Evolutionary conservation across 2,113 vertebrate genomes (phyloP), one percentile per base, ranked within the genome.

Genomic region (Microtus montanus): DNA sequence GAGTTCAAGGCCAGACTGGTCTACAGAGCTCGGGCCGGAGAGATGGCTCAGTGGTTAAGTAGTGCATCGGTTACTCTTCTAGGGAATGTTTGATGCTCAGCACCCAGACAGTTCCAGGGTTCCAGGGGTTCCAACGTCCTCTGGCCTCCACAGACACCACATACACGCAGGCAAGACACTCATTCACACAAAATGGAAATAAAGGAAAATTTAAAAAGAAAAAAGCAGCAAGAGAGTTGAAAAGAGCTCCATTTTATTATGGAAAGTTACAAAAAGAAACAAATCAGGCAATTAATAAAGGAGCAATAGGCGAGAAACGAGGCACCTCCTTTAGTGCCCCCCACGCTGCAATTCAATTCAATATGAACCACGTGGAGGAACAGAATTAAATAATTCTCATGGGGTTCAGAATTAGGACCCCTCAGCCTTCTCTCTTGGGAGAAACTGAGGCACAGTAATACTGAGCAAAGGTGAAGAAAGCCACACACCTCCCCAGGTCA

Each of bases 221-320:
- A 28, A 22, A 64, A 47, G 74, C 17, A 22, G 30, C n/a, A 33
- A 2, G 33, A 49, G 66, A 94, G 63, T 85, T 49, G 58, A 73
- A 96, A 71, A 92, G 14, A 84, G 33, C 85, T 96, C 94, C 96
- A 92, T 92, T 98, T 97, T 97, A 97, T 97, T 98, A 96, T 2
- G 17, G 90, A 96, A 96, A 97, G 89, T 93, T 97, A 95, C 91
- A 85, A 96, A 90, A 92, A 10, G 54, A 92, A 90, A 49, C 44
- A 87, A 70, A 52, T 63, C 20, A 75, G 77, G 61, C 86, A 89
- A 52, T 1, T 47, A 61, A 88, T 12, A 15, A 78, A 63, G 68
- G 78, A 52, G 58, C 52, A n/a, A 66, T 11, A 20, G 58, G 35
- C 7, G n/a, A 52, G 64, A 54, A 89, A 28, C 44, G 6, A 77